These are phyloP conservation scores for Neodiprion pinetum DNA, from an alignment of 1,140 invertebrate species.

Conservation along the genomic window DNA sequence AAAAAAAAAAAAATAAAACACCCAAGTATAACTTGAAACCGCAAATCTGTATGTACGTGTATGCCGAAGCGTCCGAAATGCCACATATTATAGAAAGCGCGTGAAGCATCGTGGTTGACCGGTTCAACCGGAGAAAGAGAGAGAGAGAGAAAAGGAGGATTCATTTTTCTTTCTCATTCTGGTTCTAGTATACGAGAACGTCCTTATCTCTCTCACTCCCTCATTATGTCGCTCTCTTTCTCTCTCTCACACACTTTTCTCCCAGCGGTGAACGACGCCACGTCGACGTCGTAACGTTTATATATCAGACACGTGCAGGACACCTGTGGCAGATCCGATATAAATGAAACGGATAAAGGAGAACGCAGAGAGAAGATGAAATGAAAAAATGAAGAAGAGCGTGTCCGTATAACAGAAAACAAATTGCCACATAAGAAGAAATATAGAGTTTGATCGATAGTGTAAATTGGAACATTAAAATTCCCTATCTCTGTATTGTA, in stretches of 20 bases:
- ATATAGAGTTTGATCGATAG: too few species aligned
- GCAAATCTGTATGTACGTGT: neutral
- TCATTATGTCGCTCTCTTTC: conserved; percentile 2
- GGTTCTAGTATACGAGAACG: conserved; percentile 30
- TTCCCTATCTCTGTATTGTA: too few species aligned
- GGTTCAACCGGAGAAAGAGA: neutral
- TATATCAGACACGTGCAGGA: conserved; percentile 55
- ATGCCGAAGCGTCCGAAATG: neutral
- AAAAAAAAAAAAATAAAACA: neutral
- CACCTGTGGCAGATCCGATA: neutral
- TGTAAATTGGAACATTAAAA: too few species aligned
- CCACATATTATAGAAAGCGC: conserved; percentile 3
- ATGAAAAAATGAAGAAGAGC: too few species aligned
- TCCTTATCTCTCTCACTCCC: neutral
- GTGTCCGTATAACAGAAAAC: too few species aligned
- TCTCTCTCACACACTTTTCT: conserved; percentile 33
- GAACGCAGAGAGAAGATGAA: too few species aligned
- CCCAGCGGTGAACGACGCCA: conserved; percentile 5
- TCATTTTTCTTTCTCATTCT: conserved; percentile 28
- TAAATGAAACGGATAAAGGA: too few species aligned
- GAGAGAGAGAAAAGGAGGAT: neutral
- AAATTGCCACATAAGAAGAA: too few species aligned
- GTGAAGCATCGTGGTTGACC: neutral
- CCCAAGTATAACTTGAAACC: neutral
- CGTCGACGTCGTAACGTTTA: neutral